Evolutionary conservation across 1,140 invertebrate genomes (phyloP), one percentile per base, ranked within the genome.

Genomic region (Zophobas morio): DNA sequence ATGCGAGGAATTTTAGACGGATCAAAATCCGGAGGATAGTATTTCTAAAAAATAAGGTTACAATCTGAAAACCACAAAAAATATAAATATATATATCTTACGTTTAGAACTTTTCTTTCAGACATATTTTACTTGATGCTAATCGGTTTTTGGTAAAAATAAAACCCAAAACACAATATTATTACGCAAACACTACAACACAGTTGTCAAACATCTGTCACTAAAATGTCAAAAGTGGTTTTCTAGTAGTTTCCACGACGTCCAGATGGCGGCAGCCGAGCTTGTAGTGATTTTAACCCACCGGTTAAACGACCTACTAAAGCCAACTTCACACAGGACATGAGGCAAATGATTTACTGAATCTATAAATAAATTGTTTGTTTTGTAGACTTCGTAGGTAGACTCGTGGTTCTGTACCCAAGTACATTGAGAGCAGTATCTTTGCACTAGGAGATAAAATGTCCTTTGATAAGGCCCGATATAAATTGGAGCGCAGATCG

Each of bases 1-100:
- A 98, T 95, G 76, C 98, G 95, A 82, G 98, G 98, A 36, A 99
- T 99, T 89, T 99, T 99, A 32, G 96, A 96, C 0, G 99, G 99
- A 94, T 99, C 99, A 87, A 99, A 99, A 91, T 99, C 98, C 84
- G 99, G 98, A 0, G 99, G 99, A 89, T 99, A 99, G 86, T 99
- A 99, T 98, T 99, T 99, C 96, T 99, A 85, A 90, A 84, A 82
- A 74, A 78, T 39, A 47, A 60, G 33, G 79, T 75, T 53, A 51
- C 20, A 57, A 63, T 51, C 8, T 78, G 75, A 71, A 72, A 74
- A 77, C 72, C 53, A 73, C 20, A 82, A 75, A n/a, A 40, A 39
- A 32, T 37, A 54, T 71, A 53, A 56, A 57, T 56, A 47, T 60
- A 35, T 70, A 63, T 57, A 86, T 94, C 93, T 94, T 91, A 96